Base-by-base conservation (phyloP, 2,797 vertebrate genomes). In the Falco concolor region DNA sequence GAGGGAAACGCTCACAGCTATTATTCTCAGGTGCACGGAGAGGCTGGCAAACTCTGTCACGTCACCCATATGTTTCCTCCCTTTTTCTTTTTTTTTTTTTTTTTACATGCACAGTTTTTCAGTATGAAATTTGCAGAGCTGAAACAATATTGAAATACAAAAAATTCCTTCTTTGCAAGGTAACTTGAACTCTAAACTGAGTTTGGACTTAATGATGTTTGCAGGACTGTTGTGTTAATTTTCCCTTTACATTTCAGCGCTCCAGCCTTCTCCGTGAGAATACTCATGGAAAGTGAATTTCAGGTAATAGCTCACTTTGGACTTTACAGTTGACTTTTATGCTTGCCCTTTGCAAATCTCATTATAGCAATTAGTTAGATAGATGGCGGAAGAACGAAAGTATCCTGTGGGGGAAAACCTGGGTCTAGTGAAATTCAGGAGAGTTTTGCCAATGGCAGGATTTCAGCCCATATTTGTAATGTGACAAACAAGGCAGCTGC, bases 311-410 rank as follows among this genome's bases (percentile, higher is more conserved):
- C 67, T 96, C 74, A 57, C 83, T 82, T 86, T 63, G 63, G 91
- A 45, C 50, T 76, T 75, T 27, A 30, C 75, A 79, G 60, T 12
- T 94, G 87, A 88, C 40, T 93, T 76, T 74, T 70, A 44, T 60
- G 30, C 49, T 60, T 68, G 13, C 64, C 60, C 81, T 59, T 90
- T 95, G 90, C 67, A 94, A 92, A 96, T 90, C 91, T 91, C 95
- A 61, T 96, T 84, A 92, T 25, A 78, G 82, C 83, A 91, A 93
- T 96, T 96, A 94, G 50, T 49, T 77, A 91, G 81, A 75, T 47
- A 93, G 69, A 94, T 90, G 84, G 54, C 1, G 1, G 79, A 94
- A 91, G 73, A 89, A 65, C 0, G 2, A 28, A 72, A 81, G 30
- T 3, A 32, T 69, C 85, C 76, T 0, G 0, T 18, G n/a, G 53